A percentile compares a stretch with the other conserved stretches of the same genome.
Evolutionary conservation across 2,113 vertebrate species (phyloP).

Genomic region (Grallaria varia): DNA sequence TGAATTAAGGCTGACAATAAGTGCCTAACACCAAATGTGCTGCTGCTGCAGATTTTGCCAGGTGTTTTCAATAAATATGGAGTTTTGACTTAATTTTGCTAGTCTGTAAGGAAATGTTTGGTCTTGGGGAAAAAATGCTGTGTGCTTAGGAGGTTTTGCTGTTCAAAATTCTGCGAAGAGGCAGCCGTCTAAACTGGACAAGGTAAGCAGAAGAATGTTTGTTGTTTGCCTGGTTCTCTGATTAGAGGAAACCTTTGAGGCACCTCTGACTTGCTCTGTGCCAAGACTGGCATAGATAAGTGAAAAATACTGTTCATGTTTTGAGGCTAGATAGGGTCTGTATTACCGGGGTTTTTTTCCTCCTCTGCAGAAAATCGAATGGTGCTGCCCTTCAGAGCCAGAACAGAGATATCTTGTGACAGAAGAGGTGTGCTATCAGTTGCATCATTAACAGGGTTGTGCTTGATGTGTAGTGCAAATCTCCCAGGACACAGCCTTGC

Average conservation of each 20-base stretch:
- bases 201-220: background rate
- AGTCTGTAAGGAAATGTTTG: background rate
- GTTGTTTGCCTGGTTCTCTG: background rate
- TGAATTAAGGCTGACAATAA: background rate
- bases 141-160: background rate
- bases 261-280: background rate
- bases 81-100: background rate
- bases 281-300: background rate
- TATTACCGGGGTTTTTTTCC: accelerated
- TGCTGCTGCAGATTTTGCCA: background rate
- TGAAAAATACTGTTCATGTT: background rate
- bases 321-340: background rate
- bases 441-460: background rate
- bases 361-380: background rate
- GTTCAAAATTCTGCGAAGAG: background rate
- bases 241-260: background rate
- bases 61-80: background rate
- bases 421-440: background rate
- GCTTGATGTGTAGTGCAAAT: background rate
- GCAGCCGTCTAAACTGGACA: background rate
- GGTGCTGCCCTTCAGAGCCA: background rate
- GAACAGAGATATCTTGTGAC: accelerated
- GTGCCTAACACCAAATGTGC: background rate
- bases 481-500: background rate
- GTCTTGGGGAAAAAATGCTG: background rate